Evolutionary conservation across 2,113 vertebrate genomes (phyloP), one percentile per base, ranked within the genome.

Genomic region (Globicephala melas): DNA sequence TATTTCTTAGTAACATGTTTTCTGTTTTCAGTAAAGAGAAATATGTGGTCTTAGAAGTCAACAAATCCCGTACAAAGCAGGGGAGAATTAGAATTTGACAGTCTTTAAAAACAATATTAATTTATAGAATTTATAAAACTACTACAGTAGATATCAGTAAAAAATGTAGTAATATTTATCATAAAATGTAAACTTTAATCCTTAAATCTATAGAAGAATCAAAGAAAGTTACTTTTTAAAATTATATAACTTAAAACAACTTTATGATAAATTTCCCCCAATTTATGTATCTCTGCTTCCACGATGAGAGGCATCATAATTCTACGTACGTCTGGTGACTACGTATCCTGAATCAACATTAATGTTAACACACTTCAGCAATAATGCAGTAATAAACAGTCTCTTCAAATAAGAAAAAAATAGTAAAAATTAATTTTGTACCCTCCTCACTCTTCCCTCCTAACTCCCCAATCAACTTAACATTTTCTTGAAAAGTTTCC

Each of bases 381-480:
- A n/a, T 79, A 93, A 94, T 4, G n/a, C 26, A 68, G n/a, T 68
- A 53, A 77, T 26, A 50, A 62, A 60, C 28, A 38, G 36, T 71
- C 33, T 84, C 60, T 41, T 3, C 91, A 82, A 63, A 96, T 74
- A 96, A 58, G 74, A 96, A 97, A 98, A 92, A 96, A 90, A 88
- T 55, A 92, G 96, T 96, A 97, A 98, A 98, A 97, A 92, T 96
- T 96, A 97, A 96, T 97, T 95, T 92, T 74, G 5, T 23, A 12
- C 41, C 36, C n/a, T 79, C 65, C 50, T 86, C 13, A 11, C 11
- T 67, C 4, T 55, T 83, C 20, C 44, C 7, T 60, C 36, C 4
- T n/a, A 68, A 11, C 3, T 33, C 90, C 67, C 28, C 31, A 86
- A 97, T 96, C 90, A 97, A 96, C 81, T 96, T 83, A 94, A 76